These are phyloP conservation scores for Aphelocoma coerulescens DNA, from an alignment of 2,113 vertebrate species.

Conservation along the genomic window DNA sequence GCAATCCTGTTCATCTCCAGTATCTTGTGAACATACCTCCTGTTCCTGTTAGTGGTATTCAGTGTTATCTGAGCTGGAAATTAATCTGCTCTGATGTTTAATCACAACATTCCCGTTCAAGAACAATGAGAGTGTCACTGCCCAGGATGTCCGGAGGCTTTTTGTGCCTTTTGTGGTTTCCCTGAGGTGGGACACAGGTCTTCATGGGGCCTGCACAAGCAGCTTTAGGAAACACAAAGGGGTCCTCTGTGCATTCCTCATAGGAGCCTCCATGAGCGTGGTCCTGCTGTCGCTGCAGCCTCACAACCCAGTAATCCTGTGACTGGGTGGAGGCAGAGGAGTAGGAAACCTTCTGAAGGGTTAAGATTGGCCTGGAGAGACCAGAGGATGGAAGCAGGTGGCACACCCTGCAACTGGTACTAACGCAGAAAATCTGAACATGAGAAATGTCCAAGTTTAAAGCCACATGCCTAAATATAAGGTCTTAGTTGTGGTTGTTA, in stretches of 20 bases:
- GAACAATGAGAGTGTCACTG: not conserved
- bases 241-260: not conserved
- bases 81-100: not conserved
- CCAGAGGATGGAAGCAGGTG: not conserved
- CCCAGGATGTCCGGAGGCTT: not conserved
- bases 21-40: not conserved
- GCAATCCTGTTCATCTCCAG: not conserved
- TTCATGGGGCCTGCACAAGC: not conserved
- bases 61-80: not conserved
- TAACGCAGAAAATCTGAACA: not conserved
- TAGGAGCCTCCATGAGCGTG: rapidly evolving
- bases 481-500: not conserved
- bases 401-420: not conserved
- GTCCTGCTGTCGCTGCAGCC: not conserved
- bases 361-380: not conserved
- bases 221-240: not conserved
- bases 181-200: not conserved
- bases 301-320: not conserved
- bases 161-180: not conserved
- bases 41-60: not conserved
- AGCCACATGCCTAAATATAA: not conserved
- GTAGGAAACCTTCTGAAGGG: not conserved
- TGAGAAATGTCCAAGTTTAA: not conserved
- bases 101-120: not conserved
- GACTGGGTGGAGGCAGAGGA: not conserved